Evolutionary conservation across 2,888 invertebrate genomes (phyloP).

Genomic region (Nemapogon koenigi): DNA sequence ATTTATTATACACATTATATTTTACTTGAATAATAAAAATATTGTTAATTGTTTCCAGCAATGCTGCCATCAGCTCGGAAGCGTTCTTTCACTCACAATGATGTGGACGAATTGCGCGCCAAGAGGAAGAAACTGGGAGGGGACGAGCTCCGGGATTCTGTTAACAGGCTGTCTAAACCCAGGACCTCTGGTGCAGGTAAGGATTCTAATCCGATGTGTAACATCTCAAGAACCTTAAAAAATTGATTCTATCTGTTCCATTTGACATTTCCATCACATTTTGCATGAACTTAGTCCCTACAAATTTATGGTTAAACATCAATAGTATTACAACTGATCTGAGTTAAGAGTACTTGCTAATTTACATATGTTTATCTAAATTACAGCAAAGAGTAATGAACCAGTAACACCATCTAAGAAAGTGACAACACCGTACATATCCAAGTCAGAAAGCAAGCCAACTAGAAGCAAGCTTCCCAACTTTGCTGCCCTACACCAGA

Average conservation of each 20-base stretch:
- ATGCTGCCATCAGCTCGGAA: constrained; percentile 29
- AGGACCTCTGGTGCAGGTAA: constrained; percentile 38
- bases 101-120: constrained; percentile 26
- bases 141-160: constrained; percentile 32
- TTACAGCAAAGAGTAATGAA: constrained; percentile 30
- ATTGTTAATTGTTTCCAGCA: no score
- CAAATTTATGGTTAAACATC: no score
- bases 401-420: constrained; percentile 24
- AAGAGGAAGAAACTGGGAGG: constrained; percentile 36
- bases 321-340: no score
- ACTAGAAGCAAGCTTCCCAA: constrained; percentile 68
- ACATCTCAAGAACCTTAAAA: no score
- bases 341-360: no score
- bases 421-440: constrained; percentile 21
- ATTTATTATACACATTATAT: no score
- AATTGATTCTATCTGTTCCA: no score
- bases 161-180: constrained; percentile 37
- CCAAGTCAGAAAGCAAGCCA: constrained; percentile 20
- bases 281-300: no score
- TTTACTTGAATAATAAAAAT: no score
- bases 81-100: constrained; percentile 42
- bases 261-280: no score
- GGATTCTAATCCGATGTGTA: no score
- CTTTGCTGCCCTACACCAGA: constrained; percentile 72
- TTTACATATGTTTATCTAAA: constrained; percentile 1